A percentile compares a stretch with the other conserved stretches of the same genome.
Conservation (phyloP, 2,888 invertebrate genomes). For the Amblyjoppa fuscipennis region DNA sequence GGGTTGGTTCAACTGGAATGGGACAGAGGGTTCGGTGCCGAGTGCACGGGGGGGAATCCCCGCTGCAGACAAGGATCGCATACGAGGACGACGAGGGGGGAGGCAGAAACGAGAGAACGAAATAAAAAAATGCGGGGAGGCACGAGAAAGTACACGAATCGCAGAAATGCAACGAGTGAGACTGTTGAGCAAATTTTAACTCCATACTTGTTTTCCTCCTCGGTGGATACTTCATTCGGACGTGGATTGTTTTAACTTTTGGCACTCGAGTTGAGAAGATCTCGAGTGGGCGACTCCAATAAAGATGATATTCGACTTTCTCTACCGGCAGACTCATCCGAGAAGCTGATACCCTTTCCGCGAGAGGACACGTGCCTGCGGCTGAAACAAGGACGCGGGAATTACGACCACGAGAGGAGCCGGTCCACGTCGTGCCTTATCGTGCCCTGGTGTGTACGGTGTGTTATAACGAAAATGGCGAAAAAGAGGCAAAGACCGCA, state of each 20-base stretch:
- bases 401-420: slow-evolving; percentile 35
- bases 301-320: slow-evolving; percentile 3
- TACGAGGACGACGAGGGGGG: not conserved
- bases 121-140: slow-evolving; percentile 42
- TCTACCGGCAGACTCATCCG: not conserved
- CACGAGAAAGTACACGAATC: slow-evolving; percentile 43
- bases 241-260: slow-evolving; percentile 1
- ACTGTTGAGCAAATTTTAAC: slow-evolving; percentile 39
- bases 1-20: slow-evolving; percentile 53
- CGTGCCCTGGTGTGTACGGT: slow-evolving; percentile 19
- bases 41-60: slow-evolving; percentile 23
- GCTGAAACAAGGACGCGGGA: slow-evolving; percentile 15
- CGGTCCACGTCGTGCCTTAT: slow-evolving; percentile 54
- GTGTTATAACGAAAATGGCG: slow-evolving; percentile 1
- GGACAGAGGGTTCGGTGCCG: slow-evolving; percentile 30
- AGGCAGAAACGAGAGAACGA: slow-evolving; percentile 23
- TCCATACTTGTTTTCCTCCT: slow-evolving; percentile 32
- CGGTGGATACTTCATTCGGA: slow-evolving; percentile 8
- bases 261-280: not conserved
- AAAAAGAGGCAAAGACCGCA: slow-evolving; percentile 1
- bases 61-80: slow-evolving; percentile 24
- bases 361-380: not conserved
- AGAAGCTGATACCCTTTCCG: not conserved
- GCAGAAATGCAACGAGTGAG: slow-evolving; percentile 40
- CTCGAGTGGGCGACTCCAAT: not conserved